Percentiles rank a stretch among this genome's conserved stretches.
These are phyloP conservation scores for Radopholus similis DNA, from an alignment of 1,140 invertebrate species.

Conservation along the genomic window DNA sequence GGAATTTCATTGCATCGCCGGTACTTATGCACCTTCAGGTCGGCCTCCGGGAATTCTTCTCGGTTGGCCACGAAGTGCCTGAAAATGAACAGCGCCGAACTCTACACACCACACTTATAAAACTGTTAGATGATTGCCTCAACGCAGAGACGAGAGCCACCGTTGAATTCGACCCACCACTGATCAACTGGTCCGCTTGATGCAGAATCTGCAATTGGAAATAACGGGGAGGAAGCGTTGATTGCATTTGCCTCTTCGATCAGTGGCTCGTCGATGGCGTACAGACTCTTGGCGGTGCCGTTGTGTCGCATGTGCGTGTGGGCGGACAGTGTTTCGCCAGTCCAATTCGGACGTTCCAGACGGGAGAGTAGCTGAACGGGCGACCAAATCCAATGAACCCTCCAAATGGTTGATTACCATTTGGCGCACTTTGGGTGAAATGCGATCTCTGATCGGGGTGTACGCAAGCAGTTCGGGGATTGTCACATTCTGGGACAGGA, in stretches of 20 bases:
- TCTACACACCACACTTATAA: too few species aligned
- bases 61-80: slow-evolving; percentile 31
- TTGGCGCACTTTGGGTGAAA: slow-evolving; percentile 24
- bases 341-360: too few species aligned
- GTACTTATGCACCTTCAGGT: slow-evolving; percentile 1
- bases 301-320: too few species aligned
- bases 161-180: neutral
- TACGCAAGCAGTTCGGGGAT: slow-evolving; percentile 43
- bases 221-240: too few species aligned
- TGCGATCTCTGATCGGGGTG: slow-evolving; percentile 47
- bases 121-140: too few species aligned
- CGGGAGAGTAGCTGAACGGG: too few species aligned
- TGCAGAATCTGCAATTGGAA: neutral
- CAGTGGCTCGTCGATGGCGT: neutral
- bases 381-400: too few species aligned
- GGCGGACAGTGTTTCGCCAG: too few species aligned
- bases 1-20: neutral
- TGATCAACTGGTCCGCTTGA: neutral
- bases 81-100: neutral
- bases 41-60: slow-evolving; percentile 18
- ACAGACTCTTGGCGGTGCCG: too few species aligned
- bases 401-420: too few species aligned
- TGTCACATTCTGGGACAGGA: slow-evolving; percentile 38
- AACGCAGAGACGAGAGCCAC: neutral
- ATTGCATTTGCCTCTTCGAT: slow-evolving; percentile 4